Base-by-base conservation (phyloP, 1,140 invertebrate genomes). In the Popillia japonica region DNA sequence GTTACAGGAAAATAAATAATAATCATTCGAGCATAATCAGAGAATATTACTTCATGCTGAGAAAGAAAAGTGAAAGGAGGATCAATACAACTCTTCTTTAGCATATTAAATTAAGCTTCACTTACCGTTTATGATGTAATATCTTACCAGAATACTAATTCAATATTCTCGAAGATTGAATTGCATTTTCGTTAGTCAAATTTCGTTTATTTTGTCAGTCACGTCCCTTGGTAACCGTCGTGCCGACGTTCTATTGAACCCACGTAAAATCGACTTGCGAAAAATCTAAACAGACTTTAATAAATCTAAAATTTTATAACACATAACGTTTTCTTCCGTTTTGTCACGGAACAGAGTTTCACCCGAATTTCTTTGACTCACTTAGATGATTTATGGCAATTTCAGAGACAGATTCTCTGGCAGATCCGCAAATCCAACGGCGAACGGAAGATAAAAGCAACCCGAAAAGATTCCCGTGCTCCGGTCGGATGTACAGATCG, bases 271-370 rank as follows among this genome's bases (percentile, higher is more conserved):
- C 40, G 17, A 27, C 68, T 74, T 34, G 34, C 20, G 77, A 78
- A 64, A 77, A 78, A 78, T 78, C 73, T 78, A 75, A 78, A 68
- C 77, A 75, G 77, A 75, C 73, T 75, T 78, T 78, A 75, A 78
- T 78, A 78, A 78, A 78, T 78, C 73, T 78, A 75, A 78, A 78
- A 78, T 75, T 78, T 78, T 42, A 78, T 78, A 75, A 78, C 64
- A 75, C 72, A 78, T 75, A 78, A 78, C 48, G 17, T 59, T 27
- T 78, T 68, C 22, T 20, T 41, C 77, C 27, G 68, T 75, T 75
- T 75, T 75, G 77, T 78, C 77, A 64, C 40, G 14, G 72, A 75
- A 75, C 77, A 75, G 77, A 78, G 48, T 75, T 78, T 75, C 44
- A 23, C 72, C 72, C 72, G 77, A 61, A 78, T 61, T 74, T 78